These are phyloP conservation scores for Chaetodon auriga DNA, from an alignment of 2,113 vertebrate species.

Conservation along the genomic window DNA sequence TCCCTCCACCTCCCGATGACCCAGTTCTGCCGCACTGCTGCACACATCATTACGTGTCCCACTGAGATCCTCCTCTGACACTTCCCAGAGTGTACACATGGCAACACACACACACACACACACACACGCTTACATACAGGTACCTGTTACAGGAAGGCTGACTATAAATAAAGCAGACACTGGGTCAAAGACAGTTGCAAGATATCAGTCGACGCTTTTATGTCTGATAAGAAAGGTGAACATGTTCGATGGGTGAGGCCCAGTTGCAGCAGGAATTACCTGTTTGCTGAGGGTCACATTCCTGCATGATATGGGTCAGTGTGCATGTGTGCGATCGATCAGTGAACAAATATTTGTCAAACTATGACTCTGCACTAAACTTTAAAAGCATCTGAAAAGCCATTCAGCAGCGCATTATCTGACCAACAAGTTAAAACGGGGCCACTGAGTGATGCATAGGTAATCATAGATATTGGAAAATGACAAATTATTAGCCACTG, in stretches of 20 bases:
- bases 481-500: neutral
- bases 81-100: slow-evolving; percentile 45
- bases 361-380: slow-evolving; percentile 21
- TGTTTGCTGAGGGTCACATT: slow-evolving; percentile 16
- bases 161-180: slow-evolving; percentile 59
- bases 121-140: slow-evolving; percentile 29
- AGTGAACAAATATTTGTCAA: slow-evolving; percentile 16
- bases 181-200: slow-evolving; percentile 59
- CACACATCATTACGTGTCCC: slow-evolving; percentile 74
- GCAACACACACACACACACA: slow-evolving; percentile 23
- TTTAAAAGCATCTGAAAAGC: slow-evolving; percentile 23
- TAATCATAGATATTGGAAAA: neutral
- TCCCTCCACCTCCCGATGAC: slow-evolving; percentile 66
- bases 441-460: neutral
- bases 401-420: neutral
- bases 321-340: slow-evolving; percentile 3
- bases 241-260: neutral
- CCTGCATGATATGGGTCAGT: slow-evolving; percentile 3
- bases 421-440: neutral
- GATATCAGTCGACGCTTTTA: slow-evolving; percentile 21
- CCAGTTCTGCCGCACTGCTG: slow-evolving; percentile 76
- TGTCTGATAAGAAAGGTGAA: slow-evolving; percentile 36
- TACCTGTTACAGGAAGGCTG: slow-evolving; percentile 59
- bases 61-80: slow-evolving; percentile 71
- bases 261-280: neutral